A percentile compares a stretch with the other conserved stretches of the same genome.
Evolutionary conservation across 2,113 vertebrate genomes (phyloP).

Genomic region (Scomber colias): DNA sequence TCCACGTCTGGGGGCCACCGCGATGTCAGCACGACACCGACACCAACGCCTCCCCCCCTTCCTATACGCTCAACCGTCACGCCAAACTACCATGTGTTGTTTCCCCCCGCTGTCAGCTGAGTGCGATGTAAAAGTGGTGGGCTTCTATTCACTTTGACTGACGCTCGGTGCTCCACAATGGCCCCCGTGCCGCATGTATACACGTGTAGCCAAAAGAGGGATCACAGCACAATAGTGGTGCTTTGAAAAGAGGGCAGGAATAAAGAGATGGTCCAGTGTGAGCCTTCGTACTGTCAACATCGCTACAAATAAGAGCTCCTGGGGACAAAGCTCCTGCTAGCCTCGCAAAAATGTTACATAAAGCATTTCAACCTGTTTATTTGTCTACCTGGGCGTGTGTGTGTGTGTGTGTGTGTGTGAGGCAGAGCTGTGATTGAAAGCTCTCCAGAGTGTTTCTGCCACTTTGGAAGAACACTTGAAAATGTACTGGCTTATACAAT

Average conservation of each 20-base stretch:
- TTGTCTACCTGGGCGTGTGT: constrained; percentile 7
- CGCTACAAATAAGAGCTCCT: constrained; percentile 26
- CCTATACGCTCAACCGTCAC: background rate
- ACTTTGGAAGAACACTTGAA: constrained; percentile 43
- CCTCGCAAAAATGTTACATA: constrained; percentile 25
- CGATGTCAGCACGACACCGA: constrained; percentile 42
- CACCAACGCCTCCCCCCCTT: background rate
- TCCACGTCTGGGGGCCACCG: constrained; percentile 20
- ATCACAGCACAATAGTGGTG: constrained; percentile 53
- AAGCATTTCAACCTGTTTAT: constrained; percentile 13
- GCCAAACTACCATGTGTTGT: constrained; percentile 15
- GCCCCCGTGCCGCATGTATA: constrained; percentile 29
- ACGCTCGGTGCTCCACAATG: constrained; percentile 37
- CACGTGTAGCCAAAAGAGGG: constrained; percentile 53
- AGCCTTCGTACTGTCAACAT: constrained; percentile 35
- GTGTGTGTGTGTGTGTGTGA: background rate
- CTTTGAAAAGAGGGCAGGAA: constrained; percentile 51
- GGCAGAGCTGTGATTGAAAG: constrained; percentile 38
- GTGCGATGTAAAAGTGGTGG: constrained; percentile 30
- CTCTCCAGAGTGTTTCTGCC: constrained; percentile 21
- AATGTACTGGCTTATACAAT: constrained; percentile 28
- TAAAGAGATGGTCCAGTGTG: constrained; percentile 45
- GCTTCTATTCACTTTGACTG: constrained; percentile 61
- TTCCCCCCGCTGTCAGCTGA: constrained; percentile 45
- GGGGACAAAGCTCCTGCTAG: constrained; percentile 17